Evolutionary conservation across 2,888 invertebrate species (phyloP).

Genomic region (Amorpha juglandis): DNA sequence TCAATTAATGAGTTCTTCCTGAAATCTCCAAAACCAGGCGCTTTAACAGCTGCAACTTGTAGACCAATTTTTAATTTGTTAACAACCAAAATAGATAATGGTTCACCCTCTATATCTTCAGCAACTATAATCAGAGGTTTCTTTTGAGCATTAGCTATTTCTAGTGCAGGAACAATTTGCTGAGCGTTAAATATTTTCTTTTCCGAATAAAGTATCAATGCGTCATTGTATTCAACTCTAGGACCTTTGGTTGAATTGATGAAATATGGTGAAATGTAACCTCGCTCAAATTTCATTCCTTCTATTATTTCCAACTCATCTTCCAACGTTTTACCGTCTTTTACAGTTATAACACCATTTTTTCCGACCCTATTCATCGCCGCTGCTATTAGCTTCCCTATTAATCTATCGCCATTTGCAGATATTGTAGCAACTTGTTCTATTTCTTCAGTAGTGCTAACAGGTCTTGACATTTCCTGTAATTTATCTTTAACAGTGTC

Average conservation of each 20-base stretch:
- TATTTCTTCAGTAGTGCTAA: constrained; percentile 98
- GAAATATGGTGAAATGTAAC: constrained; percentile 99
- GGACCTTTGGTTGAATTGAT: constrained; percentile 99
- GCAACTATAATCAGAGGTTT: constrained; percentile 97
- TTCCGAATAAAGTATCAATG: constrained; percentile 95
- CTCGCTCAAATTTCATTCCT: constrained; percentile 99
- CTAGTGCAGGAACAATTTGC: constrained; percentile 97
- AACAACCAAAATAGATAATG: constrained; percentile 94
- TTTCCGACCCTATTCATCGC: constrained; percentile 98
- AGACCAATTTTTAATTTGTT: constrained; percentile 94
- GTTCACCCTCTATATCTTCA: constrained; percentile 97
- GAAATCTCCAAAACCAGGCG: constrained; percentile 98
- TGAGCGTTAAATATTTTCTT: constrained; percentile 98
- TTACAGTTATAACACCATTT: constrained; percentile 99
- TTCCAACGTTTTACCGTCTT: constrained; percentile 97
- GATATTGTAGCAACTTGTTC: constrained; percentile 99
- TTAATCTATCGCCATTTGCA: constrained; percentile 96
- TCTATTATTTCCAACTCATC: constrained; percentile 98
- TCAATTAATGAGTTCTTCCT: constrained; percentile 94
- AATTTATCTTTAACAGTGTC: constrained; percentile 93
- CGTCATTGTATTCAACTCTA: constrained; percentile 98
- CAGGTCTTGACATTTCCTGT: constrained; percentile 93
- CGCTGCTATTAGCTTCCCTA: constrained; percentile 96
- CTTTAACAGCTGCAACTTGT: constrained; percentile 97
- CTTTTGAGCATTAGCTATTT: constrained; percentile 94